Percentiles rank a stretch among this genome's conserved stretches.
Evolutionary conservation across 2,888 invertebrate genomes (phyloP).

Genomic region (Schizotus pectinicornis): DNA sequence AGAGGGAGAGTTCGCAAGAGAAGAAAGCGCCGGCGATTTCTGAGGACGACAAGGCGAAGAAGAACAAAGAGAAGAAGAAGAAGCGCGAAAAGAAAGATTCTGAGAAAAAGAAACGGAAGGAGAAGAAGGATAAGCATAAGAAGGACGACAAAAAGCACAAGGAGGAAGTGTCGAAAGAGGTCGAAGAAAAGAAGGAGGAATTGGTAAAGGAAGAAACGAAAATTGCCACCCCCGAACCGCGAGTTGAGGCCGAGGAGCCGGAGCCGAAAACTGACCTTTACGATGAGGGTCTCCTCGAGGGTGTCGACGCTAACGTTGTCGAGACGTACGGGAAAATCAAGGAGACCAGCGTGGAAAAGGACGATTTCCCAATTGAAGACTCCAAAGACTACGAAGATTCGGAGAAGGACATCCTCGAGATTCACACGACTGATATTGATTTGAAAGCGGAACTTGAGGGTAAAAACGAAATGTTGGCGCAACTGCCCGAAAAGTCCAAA

Average conservation of each 20-base stretch:
- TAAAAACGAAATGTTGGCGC: conserved; percentile 70
- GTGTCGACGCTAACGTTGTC: conserved; percentile 65
- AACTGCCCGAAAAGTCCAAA: conserved; percentile 81
- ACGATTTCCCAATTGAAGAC: conserved; percentile 35
- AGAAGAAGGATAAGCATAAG: conserved; percentile 56
- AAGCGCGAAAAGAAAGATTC: conserved; percentile 62
- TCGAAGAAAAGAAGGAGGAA: conserved; percentile 53
- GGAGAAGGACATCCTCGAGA: conserved; percentile 65
- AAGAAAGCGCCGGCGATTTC: conserved; percentile 49
- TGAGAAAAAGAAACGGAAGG: conserved; percentile 58
- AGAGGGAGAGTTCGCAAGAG: conserved; percentile 44
- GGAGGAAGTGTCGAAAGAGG: conserved; percentile 50
- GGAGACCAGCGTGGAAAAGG: conserved; percentile 45
- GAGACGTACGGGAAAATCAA: conserved; percentile 63
- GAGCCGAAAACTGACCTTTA: conserved; percentile 58
- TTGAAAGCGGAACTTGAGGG: conserved; percentile 59
- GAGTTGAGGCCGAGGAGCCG: conserved; percentile 52
- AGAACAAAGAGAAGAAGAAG: conserved; percentile 63
- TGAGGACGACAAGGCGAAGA: conserved; percentile 54
- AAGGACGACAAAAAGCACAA: conserved; percentile 51
- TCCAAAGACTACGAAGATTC: conserved; percentile 54
- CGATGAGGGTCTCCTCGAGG: conserved; percentile 63
- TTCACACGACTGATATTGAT: conserved; percentile 66
- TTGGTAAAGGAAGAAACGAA: conserved; percentile 57
- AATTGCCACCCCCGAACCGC: conserved; percentile 62